These are phyloP conservation scores for Zaprionus vittiger DNA, from an alignment of 1,140 invertebrate genomes.

Conservation along the genomic window DNA sequence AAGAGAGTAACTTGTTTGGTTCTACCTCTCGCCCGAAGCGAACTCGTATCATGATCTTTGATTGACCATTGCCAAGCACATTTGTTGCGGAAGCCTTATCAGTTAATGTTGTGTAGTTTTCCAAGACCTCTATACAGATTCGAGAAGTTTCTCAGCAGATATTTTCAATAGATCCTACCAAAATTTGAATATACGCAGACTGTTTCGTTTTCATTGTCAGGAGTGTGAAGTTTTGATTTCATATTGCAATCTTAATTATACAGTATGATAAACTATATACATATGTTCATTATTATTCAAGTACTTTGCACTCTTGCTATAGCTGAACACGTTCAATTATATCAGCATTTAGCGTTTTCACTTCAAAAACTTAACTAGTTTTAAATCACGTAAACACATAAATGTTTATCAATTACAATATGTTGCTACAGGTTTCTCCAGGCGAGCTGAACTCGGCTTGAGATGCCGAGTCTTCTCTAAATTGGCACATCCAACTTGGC, in stretches of 20 bases:
- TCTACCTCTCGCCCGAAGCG: constrained; percentile 47
- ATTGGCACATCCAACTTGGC: neutral
- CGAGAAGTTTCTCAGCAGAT: constrained; percentile 1
- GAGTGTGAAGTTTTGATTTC: neutral
- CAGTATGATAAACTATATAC: neutral
- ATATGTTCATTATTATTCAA: neutral
- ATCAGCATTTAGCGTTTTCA: neutral
- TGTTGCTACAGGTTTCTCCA: neutral
- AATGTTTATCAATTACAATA: constrained; percentile 4
- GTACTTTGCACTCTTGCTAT: neutral
- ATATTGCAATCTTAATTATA: neutral
- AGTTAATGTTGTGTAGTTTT: constrained; percentile 7
- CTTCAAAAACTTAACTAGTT: constrained; percentile 2
- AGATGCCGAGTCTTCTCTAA: neutral
- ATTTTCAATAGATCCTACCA: neutral
- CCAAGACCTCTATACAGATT: neutral
- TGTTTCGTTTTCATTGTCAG: neutral
- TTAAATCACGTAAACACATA: constrained; percentile 6
- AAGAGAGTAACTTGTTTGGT: constrained; percentile 51
- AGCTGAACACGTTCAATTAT: neutral
- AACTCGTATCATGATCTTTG: constrained; percentile 46
- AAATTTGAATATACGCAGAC: neutral
- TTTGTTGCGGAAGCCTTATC: constrained; percentile 47
- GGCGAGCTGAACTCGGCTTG: neutral
- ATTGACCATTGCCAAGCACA: constrained; percentile 57